Evolutionary conservation across 2,888 invertebrate genomes (phyloP).

Genomic region (Onthophagus sagittarius): DNA sequence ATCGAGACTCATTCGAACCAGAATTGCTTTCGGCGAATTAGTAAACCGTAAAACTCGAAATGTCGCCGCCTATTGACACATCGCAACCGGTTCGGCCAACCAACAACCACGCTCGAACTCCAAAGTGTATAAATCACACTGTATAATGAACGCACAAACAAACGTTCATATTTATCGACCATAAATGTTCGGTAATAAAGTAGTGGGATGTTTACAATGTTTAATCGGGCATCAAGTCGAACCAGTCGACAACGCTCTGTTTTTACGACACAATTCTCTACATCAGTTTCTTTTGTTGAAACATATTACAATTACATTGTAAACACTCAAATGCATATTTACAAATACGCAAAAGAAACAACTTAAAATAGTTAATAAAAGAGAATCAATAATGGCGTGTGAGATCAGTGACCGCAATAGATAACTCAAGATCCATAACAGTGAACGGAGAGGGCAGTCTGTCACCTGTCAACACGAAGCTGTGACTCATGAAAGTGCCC

Average conservation of each 20-base stretch:
- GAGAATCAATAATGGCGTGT: neutral
- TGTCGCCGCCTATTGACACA: neutral
- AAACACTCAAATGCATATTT: neutral
- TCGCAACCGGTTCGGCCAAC: constrained; percentile 6
- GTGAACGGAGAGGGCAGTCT: neutral
- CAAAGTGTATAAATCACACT: constrained; percentile 20
- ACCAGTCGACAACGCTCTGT: neutral
- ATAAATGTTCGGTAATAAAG: constrained; percentile 36
- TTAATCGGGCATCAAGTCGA: constrained; percentile 20
- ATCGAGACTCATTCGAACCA: neutral
- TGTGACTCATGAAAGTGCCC: constrained; percentile 35
- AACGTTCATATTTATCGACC: constrained; percentile 36
- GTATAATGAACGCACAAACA: constrained; percentile 29
- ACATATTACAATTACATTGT: neutral
- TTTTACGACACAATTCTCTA: neutral
- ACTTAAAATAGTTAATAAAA: neutral
- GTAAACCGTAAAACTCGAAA: neutral
- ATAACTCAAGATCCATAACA: neutral
- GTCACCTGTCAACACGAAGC: neutral
- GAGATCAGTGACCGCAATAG: neutral
- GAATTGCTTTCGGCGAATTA: neutral
- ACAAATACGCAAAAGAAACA: neutral
- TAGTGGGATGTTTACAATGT: constrained; percentile 30
- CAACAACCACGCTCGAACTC: constrained; percentile 14
- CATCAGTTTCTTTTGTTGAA: neutral